A percentile compares a stretch with the other conserved stretches of the same genome.
Evolutionary conservation across 2,888 invertebrate genomes (phyloP).

Genomic region (Fragum sueziense): DNA sequence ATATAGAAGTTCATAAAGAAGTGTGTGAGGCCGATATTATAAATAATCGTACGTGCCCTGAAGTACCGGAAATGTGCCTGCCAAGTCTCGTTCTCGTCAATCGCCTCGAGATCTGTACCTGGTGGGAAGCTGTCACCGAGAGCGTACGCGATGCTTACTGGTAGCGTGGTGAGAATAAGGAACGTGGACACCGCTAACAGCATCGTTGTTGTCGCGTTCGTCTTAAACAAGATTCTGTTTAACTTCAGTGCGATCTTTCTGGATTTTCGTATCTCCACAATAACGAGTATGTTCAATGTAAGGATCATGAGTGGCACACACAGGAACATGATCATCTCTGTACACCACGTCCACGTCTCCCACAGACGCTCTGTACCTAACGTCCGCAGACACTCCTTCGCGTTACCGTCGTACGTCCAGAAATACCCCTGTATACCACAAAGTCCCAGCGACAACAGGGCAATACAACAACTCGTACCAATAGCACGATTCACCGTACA

Average conservation of each 20-base stretch:
- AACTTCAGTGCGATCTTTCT: conserved; percentile 62
- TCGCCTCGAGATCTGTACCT: conserved; percentile 62
- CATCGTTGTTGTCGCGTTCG: conserved; percentile 78
- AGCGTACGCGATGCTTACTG: conserved; percentile 77
- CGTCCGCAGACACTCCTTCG: conserved; percentile 61
- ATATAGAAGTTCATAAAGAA: conserved; percentile 81
- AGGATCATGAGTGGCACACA: conserved; percentile 79
- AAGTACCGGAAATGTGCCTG: conserved; percentile 73
- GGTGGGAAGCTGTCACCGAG: conserved; percentile 70
- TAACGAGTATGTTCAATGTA: conserved; percentile 79
- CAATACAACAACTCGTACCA: conserved; percentile 71
- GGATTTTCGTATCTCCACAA: conserved; percentile 73
- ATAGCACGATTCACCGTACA: conserved; percentile 78
- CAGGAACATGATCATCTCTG: conserved; percentile 80
- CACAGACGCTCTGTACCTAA: conserved; percentile 65
- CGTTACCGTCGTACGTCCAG: conserved; percentile 69
- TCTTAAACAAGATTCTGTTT: conserved; percentile 66
- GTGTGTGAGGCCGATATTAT: conserved; percentile 78
- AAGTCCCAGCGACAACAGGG: conserved; percentile 68
- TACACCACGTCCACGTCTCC: conserved; percentile 78
- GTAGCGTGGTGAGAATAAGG: conserved; percentile 80
- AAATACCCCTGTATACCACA: conserved; percentile 79
- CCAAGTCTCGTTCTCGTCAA: conserved; percentile 71
- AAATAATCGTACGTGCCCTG: conserved; percentile 70
- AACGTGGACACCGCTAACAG: conserved; percentile 80